These are phyloP conservation scores for Chrysomallon squamiferum DNA, from an alignment of 1,140 invertebrate species.

Conservation along the genomic window DNA sequence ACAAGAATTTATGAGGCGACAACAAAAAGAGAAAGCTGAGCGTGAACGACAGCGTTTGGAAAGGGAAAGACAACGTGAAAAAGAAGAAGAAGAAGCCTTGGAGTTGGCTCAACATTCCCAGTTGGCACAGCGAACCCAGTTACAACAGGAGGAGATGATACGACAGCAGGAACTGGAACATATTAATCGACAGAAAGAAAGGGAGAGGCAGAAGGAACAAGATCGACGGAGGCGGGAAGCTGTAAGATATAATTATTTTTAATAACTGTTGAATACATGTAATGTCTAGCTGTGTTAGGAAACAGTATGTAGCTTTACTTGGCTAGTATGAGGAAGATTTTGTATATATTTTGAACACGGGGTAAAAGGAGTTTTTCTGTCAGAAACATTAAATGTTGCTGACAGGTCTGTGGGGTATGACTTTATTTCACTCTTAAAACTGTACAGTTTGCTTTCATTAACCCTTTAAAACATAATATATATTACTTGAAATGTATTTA, in stretches of 20 bases:
- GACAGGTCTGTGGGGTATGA: too few species aligned
- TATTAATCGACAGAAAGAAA: slow-evolving; percentile 67
- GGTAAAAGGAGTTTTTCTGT: too few species aligned
- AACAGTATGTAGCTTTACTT: too few species aligned
- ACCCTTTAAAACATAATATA: too few species aligned
- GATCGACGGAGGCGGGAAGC: slow-evolving; percentile 89
- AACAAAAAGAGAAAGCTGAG: slow-evolving; percentile 84
- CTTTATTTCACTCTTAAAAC: too few species aligned
- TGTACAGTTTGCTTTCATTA: too few species aligned
- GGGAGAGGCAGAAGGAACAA: slow-evolving; percentile 81
- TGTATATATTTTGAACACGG: too few species aligned
- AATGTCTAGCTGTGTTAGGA: too few species aligned
- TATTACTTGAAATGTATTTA: background rate
- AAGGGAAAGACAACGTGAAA: slow-evolving; percentile 80
- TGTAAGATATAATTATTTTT: slow-evolving; percentile 75
- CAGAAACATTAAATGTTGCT: too few species aligned
- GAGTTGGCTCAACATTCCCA: background rate
- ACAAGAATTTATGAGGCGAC: slow-evolving; percentile 78
- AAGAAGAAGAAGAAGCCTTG: slow-evolving; percentile 82
- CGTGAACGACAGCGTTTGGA: slow-evolving; percentile 83
- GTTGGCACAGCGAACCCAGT: slow-evolving; percentile 13
- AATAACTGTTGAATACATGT: too few species aligned
- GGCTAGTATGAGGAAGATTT: too few species aligned
- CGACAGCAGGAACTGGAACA: slow-evolving; percentile 13
- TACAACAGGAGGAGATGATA: slow-evolving; percentile 23